Conservation (phyloP, 37 sponge, comb jelly and placozoan genomes). For the Beroe forskalii region DNA sequence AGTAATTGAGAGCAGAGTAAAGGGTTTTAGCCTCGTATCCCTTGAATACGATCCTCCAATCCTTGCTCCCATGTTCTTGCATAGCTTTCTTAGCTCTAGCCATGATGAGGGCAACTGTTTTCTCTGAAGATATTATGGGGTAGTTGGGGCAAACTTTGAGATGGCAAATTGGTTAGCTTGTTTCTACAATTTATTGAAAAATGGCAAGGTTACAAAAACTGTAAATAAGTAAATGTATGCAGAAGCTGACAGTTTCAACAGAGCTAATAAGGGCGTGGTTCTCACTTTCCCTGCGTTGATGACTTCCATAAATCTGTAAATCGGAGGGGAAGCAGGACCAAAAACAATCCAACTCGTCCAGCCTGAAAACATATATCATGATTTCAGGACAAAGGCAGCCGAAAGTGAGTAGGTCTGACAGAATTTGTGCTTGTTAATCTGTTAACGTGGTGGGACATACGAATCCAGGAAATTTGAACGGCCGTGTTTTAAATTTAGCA, state of each 20-base stretch:
- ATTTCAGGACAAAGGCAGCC: too few species aligned
- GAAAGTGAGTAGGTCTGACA: too few species aligned
- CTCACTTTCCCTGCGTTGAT: slow-evolving; percentile 33
- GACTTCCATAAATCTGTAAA: neutral
- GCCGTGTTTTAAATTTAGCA: too few species aligned
- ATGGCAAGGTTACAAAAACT: neutral
- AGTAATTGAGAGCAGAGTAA: neutral
- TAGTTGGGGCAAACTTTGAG: neutral
- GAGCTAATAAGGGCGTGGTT: too few species aligned
- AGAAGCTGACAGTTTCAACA: too few species aligned
- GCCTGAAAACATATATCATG: neutral
- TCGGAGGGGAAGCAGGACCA: slow-evolving; percentile 55
- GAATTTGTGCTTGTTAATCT: too few species aligned
- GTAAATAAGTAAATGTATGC: neutral
- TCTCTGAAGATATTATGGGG: neutral
- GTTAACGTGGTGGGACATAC: too few species aligned
- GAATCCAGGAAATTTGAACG: too few species aligned
- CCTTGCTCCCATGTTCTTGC: neutral
- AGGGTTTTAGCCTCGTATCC: neutral
- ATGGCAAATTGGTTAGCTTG: too few species aligned
- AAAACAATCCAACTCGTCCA: slow-evolving; percentile 39
- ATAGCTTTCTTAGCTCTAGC: slow-evolving; percentile 1
- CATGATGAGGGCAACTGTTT: slow-evolving; percentile 5
- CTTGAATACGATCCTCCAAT: slow-evolving; percentile 41
- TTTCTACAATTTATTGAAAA: too few species aligned